Evolutionary conservation across 2,113 vertebrate species (phyloP).

Genomic region (Melanocharis versteri): DNA sequence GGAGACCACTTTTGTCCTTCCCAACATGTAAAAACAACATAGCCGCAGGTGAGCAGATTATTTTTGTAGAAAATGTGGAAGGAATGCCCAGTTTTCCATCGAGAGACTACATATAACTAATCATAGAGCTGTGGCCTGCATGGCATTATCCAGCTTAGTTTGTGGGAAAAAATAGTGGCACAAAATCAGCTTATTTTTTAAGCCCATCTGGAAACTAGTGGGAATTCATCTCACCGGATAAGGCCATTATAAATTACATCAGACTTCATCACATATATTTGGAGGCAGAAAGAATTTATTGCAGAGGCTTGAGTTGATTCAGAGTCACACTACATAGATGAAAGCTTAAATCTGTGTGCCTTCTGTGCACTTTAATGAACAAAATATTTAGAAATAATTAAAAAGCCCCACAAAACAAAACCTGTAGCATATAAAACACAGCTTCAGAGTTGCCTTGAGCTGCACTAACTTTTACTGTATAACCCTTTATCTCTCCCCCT

Average conservation of each 20-base stretch:
- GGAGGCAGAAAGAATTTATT: background rate
- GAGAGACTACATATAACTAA: background rate
- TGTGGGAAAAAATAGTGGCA: background rate
- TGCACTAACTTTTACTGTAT: background rate
- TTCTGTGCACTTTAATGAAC: background rate
- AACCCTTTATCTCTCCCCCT: background rate
- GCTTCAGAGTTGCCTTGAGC: background rate
- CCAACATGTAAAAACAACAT: rapidly evolving
- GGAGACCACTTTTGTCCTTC: background rate
- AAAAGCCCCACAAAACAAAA: background rate
- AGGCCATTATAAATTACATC: background rate
- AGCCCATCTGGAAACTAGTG: background rate
- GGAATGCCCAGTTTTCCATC: background rate
- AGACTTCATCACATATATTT: background rate
- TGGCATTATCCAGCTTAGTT: slow-evolving; percentile 2
- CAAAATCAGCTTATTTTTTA: slow-evolving; percentile 40
- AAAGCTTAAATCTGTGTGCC: background rate
- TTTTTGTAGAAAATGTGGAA: background rate
- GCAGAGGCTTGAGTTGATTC: background rate
- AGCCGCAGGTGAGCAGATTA: background rate
- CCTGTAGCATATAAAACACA: background rate
- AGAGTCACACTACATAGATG: background rate
- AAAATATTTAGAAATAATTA: background rate
- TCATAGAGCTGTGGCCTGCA: background rate
- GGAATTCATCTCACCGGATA: background rate